Conservation (phyloP, 2,113 vertebrate genomes). For the Takifugu bimaculatus region DNA sequence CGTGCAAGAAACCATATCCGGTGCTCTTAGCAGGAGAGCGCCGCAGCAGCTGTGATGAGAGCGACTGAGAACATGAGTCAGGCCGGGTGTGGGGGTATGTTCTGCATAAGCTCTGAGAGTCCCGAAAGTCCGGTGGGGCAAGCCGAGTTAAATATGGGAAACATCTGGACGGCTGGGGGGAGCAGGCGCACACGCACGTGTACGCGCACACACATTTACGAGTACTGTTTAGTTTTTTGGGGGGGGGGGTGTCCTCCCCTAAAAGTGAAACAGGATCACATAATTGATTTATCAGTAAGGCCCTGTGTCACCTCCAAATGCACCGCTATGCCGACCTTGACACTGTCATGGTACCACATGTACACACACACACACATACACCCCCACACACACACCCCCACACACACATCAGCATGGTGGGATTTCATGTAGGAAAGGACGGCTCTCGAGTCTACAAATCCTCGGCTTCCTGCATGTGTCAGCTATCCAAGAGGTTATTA, state of each 20-base stretch:
- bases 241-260: constrained; percentile 28
- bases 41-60: constrained; percentile 34
- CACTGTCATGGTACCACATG: constrained; percentile 6
- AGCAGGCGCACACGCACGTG: constrained; percentile 1
- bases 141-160: constrained; percentile 62
- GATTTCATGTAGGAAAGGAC: constrained; percentile 50
- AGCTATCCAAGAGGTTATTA: constrained; percentile 34
- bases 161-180: constrained; percentile 65
- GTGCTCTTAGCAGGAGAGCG: neutral
- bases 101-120: constrained; percentile 65
- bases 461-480: constrained; percentile 52
- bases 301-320: constrained; percentile 42
- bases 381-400: constrained; percentile 7
- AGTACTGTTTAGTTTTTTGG: constrained; percentile 18
- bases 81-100: constrained; percentile 46
- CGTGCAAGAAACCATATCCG: neutral
- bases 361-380: constrained; percentile 8
- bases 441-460: constrained; percentile 49
- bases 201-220: constrained; percentile 4
- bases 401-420: constrained; percentile 9
- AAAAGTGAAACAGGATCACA: constrained; percentile 62
- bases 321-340: constrained; percentile 38
- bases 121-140: constrained; percentile 45
- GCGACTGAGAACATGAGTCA: constrained; percentile 24
- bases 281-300: constrained; percentile 68